phyloP scores from a whole-genome alignment of 2,113 vertebrate genomes.

The Callochromis pleurospilus region DNA sequence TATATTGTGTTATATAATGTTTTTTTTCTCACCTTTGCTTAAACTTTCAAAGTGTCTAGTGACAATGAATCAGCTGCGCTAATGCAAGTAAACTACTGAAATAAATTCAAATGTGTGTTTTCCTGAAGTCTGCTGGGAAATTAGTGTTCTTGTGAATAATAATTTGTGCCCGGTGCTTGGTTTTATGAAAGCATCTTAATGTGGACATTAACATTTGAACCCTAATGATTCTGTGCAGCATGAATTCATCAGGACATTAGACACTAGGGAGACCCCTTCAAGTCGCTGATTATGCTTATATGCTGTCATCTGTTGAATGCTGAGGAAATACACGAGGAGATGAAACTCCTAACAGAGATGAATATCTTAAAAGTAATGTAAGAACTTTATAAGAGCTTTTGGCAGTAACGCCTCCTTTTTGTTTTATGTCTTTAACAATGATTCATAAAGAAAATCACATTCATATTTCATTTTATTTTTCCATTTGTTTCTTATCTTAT shows the following conservation, averaged over 20 bases:
- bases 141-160: slow-evolving; percentile 70
- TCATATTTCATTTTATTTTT: slow-evolving; percentile 16
- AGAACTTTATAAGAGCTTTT: not conserved
- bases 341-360: not conserved
- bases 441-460: not conserved
- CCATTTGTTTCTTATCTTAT: slow-evolving; percentile 8
- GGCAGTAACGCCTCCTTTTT: not conserved
- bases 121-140: slow-evolving; percentile 47
- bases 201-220: slow-evolving; percentile 78
- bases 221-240: slow-evolving; percentile 56
- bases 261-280: not conserved
- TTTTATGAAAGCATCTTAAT: slow-evolving; percentile 76
- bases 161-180: slow-evolving; percentile 65
- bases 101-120: slow-evolving; percentile 13
- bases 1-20: not conserved
- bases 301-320: slow-evolving; percentile 16
- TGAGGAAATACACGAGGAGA: slow-evolving; percentile 1
- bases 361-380: not conserved
- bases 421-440: not conserved
- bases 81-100: not conserved
- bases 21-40: not conserved
- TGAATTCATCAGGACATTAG: slow-evolving; percentile 56
- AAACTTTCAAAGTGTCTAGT: not conserved
- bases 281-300: not conserved
- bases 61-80: not conserved